Base-by-base conservation (phyloP, 2,888 invertebrate genomes). In the Clostera curtula region DNA sequence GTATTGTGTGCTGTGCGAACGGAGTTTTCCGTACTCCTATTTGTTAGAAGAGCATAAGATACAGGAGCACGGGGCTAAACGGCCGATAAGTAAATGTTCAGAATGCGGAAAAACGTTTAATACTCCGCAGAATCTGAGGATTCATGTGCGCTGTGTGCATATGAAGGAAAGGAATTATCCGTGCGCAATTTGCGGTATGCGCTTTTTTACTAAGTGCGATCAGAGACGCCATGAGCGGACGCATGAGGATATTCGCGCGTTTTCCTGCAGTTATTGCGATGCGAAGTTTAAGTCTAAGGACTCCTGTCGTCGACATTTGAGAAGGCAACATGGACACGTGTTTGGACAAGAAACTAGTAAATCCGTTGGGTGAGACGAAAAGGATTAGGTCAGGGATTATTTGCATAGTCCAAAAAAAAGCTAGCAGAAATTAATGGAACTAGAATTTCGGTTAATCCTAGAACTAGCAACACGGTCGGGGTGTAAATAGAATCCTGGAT, bases 271-370 rank as follows among this genome's bases (percentile, higher is more conserved):
- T n/a, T 33, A 27, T 7, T 59, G 58, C 9, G 50, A 43, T 8
- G 39, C 40, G 0, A 40, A 31, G n/a, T 57, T 59, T 6, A 56
- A 59, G 19, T 41, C 45, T n/a, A 54, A 56, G 16, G 54, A 56
- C 26, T 56, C 56, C 1, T 38, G 40, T 36, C 32, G 47, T 3
- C 36, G 54, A 2, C 58, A 59, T 32, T 17, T 47, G 15, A 15
- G 10, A 6, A 14, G 15, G 9, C 23, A 23, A 5, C 23, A 23
- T 10, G 15, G 23, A 4, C 23, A 23, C 7, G 2, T 14, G n/a
- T 9, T 15, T 8, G 9, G 11, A 10, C n/a, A n/a, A n/a, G n/a
- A n/a, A n/a, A n/a, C n/a, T n/a, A n/a, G n/a, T n/a, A n/a, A n/a
- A n/a, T n/a, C n/a, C n/a, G n/a, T n/a, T n/a, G n/a, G n/a, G n/a